Evolutionary conservation across 2,888 invertebrate species (phyloP), one percentile per base, ranked within the genome.

Genomic region (Cacoxenus indagator): DNA sequence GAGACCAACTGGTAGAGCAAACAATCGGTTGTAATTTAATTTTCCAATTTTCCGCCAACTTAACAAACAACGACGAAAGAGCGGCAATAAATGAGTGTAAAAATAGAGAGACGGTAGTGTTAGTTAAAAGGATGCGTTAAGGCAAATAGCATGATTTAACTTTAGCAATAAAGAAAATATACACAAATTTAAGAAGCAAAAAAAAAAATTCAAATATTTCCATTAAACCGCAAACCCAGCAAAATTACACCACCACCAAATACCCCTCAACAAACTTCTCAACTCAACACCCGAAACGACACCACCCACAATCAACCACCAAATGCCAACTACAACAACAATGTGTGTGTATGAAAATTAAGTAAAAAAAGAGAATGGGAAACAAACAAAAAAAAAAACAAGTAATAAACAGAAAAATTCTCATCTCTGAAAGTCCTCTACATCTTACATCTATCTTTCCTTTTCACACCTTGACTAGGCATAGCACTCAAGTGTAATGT

Each of bases 91-190:
- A 55, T 69, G 46, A n/a, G 31, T 9, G 9, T 48, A 5, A 29
- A 46, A 29, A 61, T 19, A 31, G 1, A 61, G 76, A 74, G 69
- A 69, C 69, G 73, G 76, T 78, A 80, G 78, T 76, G 74, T 70
- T 72, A 29, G 61, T 6, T 14, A 29, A 31, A 29, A 6, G 5
- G 4, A 22, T 14, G 11, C 11, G 8, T 14, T 51, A 17, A 51
- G 8, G n/a, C 22, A 17, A 8, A n/a, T 22, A 51, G 6, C 51
- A 57, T 26, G 27, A 11, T 11, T 22, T 22, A 19, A 17, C 19
- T 5, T 4, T 29, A 61, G 22, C 61, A 24, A 17, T 11, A n/a
- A 14, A 22, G 54, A 14, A 54, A 26, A 37, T 2, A 29, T 29
- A 37, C 29, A 65, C 24, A 27, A 54, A 27, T 37, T 62, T 31